Evolutionary conservation across 2,797 vertebrate genomes (phyloP).

Genomic region (Serranus cabrilla): DNA sequence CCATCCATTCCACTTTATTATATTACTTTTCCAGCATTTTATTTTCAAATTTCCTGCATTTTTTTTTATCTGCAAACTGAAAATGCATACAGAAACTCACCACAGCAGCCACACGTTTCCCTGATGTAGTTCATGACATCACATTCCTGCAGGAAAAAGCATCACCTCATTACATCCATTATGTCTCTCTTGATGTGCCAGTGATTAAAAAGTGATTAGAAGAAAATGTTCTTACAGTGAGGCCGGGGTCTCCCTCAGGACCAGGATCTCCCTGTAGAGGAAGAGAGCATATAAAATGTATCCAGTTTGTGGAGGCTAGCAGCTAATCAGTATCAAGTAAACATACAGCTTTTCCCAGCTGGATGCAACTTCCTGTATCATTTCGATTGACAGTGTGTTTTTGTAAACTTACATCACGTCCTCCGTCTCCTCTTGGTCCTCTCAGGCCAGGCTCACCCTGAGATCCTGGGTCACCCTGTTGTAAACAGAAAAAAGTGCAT

Average conservation of each 20-base stretch:
- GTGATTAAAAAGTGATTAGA: constrained; percentile 2
- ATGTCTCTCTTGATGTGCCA: not conserved
- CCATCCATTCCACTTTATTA: no score
- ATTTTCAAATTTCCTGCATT: no score
- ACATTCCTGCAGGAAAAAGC: constrained; percentile 88
- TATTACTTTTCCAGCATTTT: no score
- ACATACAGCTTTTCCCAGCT: not conserved
- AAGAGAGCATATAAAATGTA: constrained; percentile 25
- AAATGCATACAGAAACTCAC: constrained; percentile 81
- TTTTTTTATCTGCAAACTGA: no score
- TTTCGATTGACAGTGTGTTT: not conserved
- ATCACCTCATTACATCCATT: not conserved
- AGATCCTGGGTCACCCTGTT: constrained; percentile 83
- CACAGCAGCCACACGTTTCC: constrained; percentile 97
- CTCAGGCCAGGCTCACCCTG: constrained; percentile 81
- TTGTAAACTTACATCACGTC: constrained; percentile 74
- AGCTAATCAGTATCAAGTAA: constrained; percentile 11
- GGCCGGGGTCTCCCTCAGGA: constrained; percentile 93
- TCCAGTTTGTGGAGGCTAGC: not conserved
- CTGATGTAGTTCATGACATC: constrained; percentile 98
- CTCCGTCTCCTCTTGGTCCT: constrained; percentile 74
- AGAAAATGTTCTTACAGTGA: constrained; percentile 89
- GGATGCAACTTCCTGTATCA: not conserved
- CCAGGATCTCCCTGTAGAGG: constrained; percentile 90
- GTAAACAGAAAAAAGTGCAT: constrained; percentile 32